phyloP scores from a whole-genome alignment of 2,113 vertebrate species.

The Typhlomys cinereus region DNA sequence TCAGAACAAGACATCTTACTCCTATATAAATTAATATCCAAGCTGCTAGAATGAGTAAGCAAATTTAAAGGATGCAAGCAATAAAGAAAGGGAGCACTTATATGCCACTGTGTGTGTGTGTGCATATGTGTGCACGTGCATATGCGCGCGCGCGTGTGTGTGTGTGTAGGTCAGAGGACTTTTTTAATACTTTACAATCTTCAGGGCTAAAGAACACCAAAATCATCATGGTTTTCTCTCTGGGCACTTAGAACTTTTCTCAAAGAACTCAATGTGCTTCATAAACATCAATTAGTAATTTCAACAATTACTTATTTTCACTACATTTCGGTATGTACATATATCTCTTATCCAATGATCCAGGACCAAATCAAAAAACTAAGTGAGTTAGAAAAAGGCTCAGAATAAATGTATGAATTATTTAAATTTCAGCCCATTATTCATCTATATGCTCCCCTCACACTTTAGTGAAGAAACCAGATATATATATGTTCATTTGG shows the following conservation, averaged over 20 bases:
- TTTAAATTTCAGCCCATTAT: not conserved
- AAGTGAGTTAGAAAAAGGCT: not conserved
- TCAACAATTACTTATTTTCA: constrained; percentile 14
- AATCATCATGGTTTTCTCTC: not conserved
- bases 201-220: constrained; percentile 12
- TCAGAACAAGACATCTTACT: not conserved
- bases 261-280: constrained; percentile 44
- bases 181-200: constrained; percentile 15
- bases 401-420: constrained; percentile 28
- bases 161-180: too few relatives aligned
- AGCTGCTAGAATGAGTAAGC: not conserved
- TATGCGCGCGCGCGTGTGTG: too few relatives aligned
- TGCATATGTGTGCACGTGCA: too few relatives aligned
- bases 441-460: not conserved
- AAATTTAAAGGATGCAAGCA: not conserved
- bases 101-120: too few relatives aligned
- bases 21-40: not conserved
- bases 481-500: constrained; percentile 43
- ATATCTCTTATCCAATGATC: not conserved
- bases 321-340: constrained; percentile 1
- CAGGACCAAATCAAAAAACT: constrained; percentile 40
- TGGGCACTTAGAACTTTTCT: constrained; percentile 39
- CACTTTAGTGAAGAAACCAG: constrained; percentile 39
- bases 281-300: constrained; percentile 37
- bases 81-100: not conserved